These are phyloP conservation scores for Sorex araneus DNA, from an alignment of 2,113 vertebrate genomes.

Conservation along the genomic window DNA sequence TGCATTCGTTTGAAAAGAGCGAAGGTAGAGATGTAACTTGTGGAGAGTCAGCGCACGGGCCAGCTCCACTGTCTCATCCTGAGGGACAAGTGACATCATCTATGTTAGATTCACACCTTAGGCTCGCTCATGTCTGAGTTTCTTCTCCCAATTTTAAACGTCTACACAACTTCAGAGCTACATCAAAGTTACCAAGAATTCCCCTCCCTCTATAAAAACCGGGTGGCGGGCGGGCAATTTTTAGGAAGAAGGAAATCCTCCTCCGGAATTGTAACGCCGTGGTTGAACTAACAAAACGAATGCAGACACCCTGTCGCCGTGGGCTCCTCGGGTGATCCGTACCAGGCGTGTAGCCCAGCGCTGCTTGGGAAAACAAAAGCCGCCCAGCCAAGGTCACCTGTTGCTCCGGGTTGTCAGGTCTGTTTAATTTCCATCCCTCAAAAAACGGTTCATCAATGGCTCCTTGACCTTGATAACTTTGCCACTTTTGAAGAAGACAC, in stretches of 20 bases:
- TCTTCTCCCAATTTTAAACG: conserved; percentile 53
- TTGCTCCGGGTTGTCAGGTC: not conserved
- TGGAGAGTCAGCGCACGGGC: not conserved
- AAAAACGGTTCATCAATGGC: not conserved
- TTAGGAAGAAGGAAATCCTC: not conserved
- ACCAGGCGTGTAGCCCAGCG: not conserved
- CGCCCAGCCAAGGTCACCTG: not conserved
- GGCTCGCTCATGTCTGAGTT: not conserved
- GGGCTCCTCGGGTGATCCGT: not conserved
- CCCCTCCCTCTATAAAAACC: not conserved
- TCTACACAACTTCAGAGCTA: conserved; percentile 20
- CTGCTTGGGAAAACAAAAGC: not conserved
- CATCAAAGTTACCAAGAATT: not conserved
- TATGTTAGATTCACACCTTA: not conserved
- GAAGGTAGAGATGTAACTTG: not conserved
- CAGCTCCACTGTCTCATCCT: no score
- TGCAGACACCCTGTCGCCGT: not conserved
- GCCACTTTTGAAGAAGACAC: not conserved
- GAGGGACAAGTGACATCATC: not conserved
- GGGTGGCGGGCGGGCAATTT: not conserved
- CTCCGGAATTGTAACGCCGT: not conserved
- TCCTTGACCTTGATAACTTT: not conserved
- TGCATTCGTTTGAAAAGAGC: not conserved
- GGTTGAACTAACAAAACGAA: not conserved
- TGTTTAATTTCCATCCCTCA: not conserved